A percentile compares a stretch with the other conserved stretches of the same genome.
Conservation (phyloP, 2,888 invertebrate species). For the Drosophila setosimentum region DNA sequence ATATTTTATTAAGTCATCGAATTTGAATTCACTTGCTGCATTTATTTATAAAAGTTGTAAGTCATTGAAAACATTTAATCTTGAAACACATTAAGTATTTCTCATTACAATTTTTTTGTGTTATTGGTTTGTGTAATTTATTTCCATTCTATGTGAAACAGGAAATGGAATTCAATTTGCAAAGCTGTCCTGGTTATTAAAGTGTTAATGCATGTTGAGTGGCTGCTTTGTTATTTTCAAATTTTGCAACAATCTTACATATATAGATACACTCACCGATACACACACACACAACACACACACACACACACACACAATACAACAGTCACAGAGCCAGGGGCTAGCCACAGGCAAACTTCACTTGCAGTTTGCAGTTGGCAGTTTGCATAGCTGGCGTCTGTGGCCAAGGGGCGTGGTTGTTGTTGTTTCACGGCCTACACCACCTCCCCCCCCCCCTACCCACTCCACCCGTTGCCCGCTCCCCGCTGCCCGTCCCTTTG, state of each 20-base stretch:
- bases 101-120: neutral
- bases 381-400: conserved; percentile 63
- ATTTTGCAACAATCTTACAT: conserved; percentile 21
- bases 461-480: no score
- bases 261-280: neutral
- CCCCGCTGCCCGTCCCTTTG: no score
- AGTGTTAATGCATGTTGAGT: conserved; percentile 34
- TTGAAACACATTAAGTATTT: neutral
- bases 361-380: conserved; percentile 75
- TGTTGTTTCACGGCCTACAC: neutral
- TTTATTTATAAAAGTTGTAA: neutral
- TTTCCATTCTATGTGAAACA: neutral
- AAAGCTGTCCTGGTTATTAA: conserved; percentile 6
- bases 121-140: neutral
- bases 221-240: conserved; percentile 22
- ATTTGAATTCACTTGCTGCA: neutral
- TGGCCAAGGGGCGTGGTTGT: conserved; percentile 22
- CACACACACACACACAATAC: conserved; percentile 1
- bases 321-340: conserved; percentile 33
- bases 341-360: conserved; percentile 77
- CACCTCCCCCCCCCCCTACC: neutral
- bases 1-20: neutral
- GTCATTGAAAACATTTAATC: neutral
- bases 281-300: neutral
- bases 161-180: neutral